Base-by-base conservation (phyloP, 2,797 vertebrate genomes). In the Onychomys arenicola region DNA sequence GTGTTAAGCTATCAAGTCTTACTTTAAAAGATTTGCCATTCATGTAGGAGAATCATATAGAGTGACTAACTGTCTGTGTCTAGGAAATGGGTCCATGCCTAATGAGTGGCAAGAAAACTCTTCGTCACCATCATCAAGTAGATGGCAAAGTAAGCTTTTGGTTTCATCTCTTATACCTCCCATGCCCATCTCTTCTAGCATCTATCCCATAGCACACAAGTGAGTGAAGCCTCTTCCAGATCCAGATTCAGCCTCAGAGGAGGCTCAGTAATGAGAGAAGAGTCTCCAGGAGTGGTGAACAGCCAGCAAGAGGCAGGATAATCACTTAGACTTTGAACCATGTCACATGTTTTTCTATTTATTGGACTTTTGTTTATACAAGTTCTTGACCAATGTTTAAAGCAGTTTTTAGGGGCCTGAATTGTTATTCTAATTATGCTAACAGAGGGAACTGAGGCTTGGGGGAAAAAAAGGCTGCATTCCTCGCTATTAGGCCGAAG, bases 1-100 rank as follows among this genome's bases (percentile, higher is more conserved):
- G 80, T 93, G 32, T 91, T 91, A 83, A 90, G 40, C 40, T 78
- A 93, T 96, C 93, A 89, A 87, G 80, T 76, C 9, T 46, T 25
- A 85, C 43, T 61, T 34, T 65, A 94, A 96, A 80, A 97, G 93
- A 89, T 61, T 43, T 92, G 59, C 27, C 3, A 78, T 80, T 93
- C 40, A n/a, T 97, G 94, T 57, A 55, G 19, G 21, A 55, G 92
- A 80, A 91, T 77, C 69, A 75, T 65, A 63, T 11, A 34, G 46
- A 89, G 16, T 32, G 43, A 93, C 17, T 77, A 85, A 80, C 76
- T 90, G 34, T 80, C 69, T 63, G n/a, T 86, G 49, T 92, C 80
- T 95, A 89, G 73, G 95, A 96, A 94, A 80, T 25, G 6, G 52
- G 80, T 61, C 37, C 5, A 27, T 67, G 43, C 17, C 81, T 82